Percentiles rank a stretch among this genome's conserved stretches.
Conservation (phyloP, 2,888 invertebrate genomes). For the Leucania comma region DNA sequence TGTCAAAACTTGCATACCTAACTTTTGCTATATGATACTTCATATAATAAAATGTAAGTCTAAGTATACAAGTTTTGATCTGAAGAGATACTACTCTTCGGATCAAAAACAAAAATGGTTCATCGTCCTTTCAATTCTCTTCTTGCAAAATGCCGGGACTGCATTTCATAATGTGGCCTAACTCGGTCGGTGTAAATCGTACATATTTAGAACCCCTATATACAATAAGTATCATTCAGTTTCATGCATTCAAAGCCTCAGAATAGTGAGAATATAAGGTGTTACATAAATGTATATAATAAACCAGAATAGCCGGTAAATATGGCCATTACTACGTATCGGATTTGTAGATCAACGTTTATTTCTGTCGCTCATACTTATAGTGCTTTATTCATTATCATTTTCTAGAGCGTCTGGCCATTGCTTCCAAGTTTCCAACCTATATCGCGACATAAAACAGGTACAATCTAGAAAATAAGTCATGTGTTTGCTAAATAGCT, state of each 20-base stretch:
- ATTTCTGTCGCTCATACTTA: background rate
- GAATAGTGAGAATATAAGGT: slow-evolving; percentile 28
- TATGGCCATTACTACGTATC: too few species aligned
- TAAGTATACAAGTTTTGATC: too few species aligned
- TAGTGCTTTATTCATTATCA: background rate
- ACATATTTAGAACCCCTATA: slow-evolving; percentile 6
- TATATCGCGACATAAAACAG: slow-evolving; percentile 2
- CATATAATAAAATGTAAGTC: too few species aligned
- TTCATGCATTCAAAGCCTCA: slow-evolving; percentile 27
- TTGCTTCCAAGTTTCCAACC: slow-evolving; percentile 19
- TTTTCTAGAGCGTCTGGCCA: slow-evolving; percentile 4
- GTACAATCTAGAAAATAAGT: slow-evolving; percentile 15
- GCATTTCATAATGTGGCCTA: background rate
- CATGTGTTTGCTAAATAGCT: background rate
- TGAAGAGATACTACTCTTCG: too few species aligned
- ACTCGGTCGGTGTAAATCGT: background rate
- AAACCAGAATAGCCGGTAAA: background rate
- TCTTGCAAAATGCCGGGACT: background rate
- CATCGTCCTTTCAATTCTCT: background rate
- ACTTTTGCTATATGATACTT: too few species aligned
- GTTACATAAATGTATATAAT: slow-evolving; percentile 25
- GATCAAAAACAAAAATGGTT: background rate
- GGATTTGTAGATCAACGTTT: background rate
- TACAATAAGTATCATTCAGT: slow-evolving; percentile 23
- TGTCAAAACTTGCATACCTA: too few species aligned